phyloP scores from a whole-genome alignment of 2,113 vertebrate species.

The Hyperoodon ampullatus region DNA sequence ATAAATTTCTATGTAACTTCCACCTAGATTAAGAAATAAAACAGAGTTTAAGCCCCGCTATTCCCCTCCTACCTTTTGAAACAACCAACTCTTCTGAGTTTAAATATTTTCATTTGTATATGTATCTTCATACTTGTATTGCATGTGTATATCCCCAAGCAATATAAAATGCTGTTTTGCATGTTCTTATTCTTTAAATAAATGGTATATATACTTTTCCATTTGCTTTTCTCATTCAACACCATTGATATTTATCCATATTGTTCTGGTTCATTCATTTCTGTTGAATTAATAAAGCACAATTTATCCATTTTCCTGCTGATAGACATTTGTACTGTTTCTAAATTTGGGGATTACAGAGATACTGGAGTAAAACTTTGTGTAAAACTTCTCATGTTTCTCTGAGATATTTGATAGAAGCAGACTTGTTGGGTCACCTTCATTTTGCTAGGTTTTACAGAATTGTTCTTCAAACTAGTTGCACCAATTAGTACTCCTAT shows the following conservation, averaged over 20 bases:
- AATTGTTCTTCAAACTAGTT: not conserved
- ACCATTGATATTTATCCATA: not conserved
- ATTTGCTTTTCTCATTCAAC: slow-evolving; percentile 32
- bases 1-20: not conserved
- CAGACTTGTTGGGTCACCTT: not conserved
- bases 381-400: not conserved
- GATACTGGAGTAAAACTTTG: not conserved
- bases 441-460: not conserved
- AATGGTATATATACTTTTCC: not conserved
- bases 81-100: not conserved
- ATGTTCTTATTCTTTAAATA: slow-evolving; percentile 45
- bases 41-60: not conserved
- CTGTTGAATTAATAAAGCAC: not conserved
- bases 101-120: not conserved
- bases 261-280: slow-evolving; percentile 36
- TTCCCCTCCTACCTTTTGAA: not conserved
- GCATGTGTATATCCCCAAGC: not conserved
- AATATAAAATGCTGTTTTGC: not conserved
- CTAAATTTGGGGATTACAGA: not conserved
- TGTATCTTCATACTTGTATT: slow-evolving; percentile 14
- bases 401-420: not conserved
- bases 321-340: not conserved
- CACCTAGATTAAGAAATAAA: slow-evolving; percentile 35
- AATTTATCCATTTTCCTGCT: not conserved
- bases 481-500: not conserved